Conservation (phyloP, 2,113 vertebrate species). For the Anhinga anhinga region DNA sequence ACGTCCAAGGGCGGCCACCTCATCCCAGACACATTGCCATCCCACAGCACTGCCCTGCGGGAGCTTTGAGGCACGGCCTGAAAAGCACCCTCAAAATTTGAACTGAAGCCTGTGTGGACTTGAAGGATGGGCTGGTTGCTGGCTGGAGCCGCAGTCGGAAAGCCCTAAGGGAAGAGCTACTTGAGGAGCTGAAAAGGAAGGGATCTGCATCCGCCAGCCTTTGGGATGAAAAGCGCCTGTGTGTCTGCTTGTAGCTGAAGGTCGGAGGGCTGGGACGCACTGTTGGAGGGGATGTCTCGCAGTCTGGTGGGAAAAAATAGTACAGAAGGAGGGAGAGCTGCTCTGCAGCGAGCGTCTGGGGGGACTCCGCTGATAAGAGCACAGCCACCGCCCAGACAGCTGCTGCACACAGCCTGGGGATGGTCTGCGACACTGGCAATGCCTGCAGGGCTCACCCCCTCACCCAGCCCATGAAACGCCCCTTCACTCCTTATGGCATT, state of each 20-base stretch:
- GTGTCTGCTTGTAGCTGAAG: background rate
- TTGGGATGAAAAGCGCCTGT: background rate
- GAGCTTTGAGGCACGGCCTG: background rate
- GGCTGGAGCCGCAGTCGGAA: background rate
- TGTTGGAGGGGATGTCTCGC: background rate
- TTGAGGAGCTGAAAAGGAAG: background rate
- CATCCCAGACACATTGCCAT: rapidly evolving
- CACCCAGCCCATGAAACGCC: background rate
- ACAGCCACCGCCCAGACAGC: background rate
- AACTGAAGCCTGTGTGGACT: background rate
- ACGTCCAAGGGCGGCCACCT: background rate
- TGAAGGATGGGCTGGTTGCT: background rate
- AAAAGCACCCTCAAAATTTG: background rate
- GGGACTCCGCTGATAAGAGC: background rate
- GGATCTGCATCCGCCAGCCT: background rate
- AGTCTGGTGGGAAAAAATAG: background rate
- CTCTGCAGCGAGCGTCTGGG: background rate
- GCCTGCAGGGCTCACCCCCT: rapidly evolving
- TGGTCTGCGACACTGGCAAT: rapidly evolving
- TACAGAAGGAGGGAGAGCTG: background rate
- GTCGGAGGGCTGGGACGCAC: background rate
- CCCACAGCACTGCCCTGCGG: background rate
- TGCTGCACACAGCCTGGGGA: background rate
- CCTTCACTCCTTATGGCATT: background rate
- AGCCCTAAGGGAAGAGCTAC: background rate